Evolutionary conservation across 1,140 invertebrate genomes (phyloP).

Genomic region (Coenobita brevimanus): DNA sequence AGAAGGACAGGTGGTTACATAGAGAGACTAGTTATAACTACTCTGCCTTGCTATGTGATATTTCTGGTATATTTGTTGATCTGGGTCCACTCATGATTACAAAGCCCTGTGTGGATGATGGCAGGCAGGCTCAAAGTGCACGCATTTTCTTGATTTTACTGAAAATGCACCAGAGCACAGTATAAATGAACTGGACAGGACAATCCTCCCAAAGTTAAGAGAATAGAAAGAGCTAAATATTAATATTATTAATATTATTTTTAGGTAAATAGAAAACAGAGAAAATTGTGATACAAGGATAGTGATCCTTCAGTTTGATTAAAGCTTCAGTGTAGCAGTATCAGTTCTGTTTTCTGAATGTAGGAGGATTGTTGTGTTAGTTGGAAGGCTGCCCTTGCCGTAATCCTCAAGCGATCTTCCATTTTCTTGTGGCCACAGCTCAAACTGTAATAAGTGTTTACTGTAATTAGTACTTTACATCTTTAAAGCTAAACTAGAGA

Average conservation of each 20-base stretch:
- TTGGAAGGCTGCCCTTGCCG: conserved; percentile 39
- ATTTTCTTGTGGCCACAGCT: conserved; percentile 65
- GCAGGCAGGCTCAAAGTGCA: conserved; percentile 14
- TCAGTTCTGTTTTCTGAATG: too few relatives aligned
- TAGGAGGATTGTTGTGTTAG: not conserved
- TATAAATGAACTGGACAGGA: too few relatives aligned
- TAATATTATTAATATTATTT: too few relatives aligned
- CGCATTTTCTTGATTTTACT: too few relatives aligned
- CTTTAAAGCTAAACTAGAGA: conserved; percentile 53
- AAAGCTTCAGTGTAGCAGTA: too few relatives aligned
- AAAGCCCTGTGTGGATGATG: conserved; percentile 47
- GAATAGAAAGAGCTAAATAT: too few relatives aligned
- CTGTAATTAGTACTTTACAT: conserved; percentile 52
- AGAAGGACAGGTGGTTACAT: conserved; percentile 61
- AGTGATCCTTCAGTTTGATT: too few relatives aligned
- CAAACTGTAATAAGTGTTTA: conserved; percentile 58
- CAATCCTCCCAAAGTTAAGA: too few relatives aligned
- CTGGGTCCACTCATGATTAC: conserved; percentile 61
- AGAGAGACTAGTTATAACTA: conserved; percentile 59
- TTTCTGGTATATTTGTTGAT: conserved; percentile 56
- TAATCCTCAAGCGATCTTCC: conserved; percentile 62
- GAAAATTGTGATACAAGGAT: too few relatives aligned
- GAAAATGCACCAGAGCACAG: too few relatives aligned
- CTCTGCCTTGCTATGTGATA: conserved; percentile 67
- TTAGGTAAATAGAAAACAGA: too few relatives aligned